These are phyloP conservation scores for Bolinopsis microptera DNA, from an alignment of 37 sponge, comb jelly and placozoan species.

Conservation along the genomic window DNA sequence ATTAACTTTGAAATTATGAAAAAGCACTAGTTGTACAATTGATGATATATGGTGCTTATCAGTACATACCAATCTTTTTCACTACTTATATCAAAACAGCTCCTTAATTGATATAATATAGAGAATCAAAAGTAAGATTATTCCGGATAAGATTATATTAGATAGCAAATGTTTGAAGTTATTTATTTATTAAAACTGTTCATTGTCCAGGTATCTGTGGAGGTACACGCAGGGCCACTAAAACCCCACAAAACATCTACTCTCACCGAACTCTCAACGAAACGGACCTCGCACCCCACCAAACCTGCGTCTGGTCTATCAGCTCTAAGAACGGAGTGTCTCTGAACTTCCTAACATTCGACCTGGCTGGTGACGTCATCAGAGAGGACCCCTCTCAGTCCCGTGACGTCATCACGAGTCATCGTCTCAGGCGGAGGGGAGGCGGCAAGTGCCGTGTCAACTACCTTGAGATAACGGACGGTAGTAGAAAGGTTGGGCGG, in stretches of 20 bases:
- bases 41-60: no score
- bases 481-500: not conserved
- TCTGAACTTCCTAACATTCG: not conserved
- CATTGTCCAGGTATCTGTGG: conserved; percentile 42
- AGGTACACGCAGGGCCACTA: not conserved
- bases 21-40: no score
- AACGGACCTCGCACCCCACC: conserved; percentile 14
- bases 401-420: not conserved
- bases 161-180: no score
- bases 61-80: no score
- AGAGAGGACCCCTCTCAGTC: not conserved
- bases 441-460: not conserved
- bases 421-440: not conserved
- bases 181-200: no score
- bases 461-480: conserved; percentile 37
- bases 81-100: no score
- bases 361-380: not conserved
- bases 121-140: no score
- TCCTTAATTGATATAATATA: no score
- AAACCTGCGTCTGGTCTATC: not conserved
- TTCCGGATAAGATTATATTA: no score
- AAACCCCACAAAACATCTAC: not conserved
- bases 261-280: conserved; percentile 31
- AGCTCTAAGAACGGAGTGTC: not conserved
- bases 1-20: no score